These are phyloP conservation scores for Mesitornis unicolor DNA, from an alignment of 2,113 vertebrate species.

Conservation along the genomic window DNA sequence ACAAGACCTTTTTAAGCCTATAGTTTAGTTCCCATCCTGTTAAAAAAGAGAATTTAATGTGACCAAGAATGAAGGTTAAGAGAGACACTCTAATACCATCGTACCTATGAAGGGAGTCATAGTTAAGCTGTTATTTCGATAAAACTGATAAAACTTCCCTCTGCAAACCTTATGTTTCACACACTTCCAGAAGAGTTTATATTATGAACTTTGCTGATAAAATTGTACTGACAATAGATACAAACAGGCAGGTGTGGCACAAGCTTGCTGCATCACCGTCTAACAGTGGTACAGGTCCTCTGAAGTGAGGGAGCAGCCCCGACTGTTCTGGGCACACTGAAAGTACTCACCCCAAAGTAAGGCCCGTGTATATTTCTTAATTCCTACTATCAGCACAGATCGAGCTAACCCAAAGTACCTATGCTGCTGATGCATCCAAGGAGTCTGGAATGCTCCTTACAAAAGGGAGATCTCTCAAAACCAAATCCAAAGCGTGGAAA, in stretches of 20 bases:
- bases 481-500: neutral
- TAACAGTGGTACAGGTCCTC: neutral
- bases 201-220: neutral
- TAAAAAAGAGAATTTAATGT: neutral
- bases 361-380: neutral
- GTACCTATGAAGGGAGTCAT: neutral
- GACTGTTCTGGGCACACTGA: neutral
- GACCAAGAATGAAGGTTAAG: neutral
- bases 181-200: neutral
- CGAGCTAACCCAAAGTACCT: neutral
- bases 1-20: neutral
- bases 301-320: neutral
- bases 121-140: neutral
- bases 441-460: neutral
- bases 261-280: neutral
- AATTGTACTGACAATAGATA: neutral
- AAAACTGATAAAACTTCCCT: neutral
- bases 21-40: neutral
- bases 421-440: neutral
- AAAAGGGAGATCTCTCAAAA: neutral
- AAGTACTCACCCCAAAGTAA: neutral
- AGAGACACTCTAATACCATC: neutral
- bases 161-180: neutral
- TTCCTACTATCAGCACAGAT: neutral
- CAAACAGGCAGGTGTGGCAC: neutral